Base-by-base conservation (phyloP, 2,888 invertebrate species). In the Apamea epomidion region DNA sequence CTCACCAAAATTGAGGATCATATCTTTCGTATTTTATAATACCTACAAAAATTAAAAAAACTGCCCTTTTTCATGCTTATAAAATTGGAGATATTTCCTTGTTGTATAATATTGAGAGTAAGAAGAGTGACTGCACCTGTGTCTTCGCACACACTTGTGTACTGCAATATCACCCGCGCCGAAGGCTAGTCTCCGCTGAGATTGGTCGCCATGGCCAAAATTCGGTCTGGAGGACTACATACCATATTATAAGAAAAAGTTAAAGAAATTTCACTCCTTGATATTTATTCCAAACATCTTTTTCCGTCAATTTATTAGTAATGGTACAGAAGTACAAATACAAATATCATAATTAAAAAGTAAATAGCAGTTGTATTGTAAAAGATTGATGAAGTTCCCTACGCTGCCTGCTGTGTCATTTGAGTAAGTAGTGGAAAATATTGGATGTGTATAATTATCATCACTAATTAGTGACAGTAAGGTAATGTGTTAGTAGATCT, bases 341-440 rank as follows among this genome's bases (percentile, higher is more conserved):
- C 25, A 37, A 25, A 25, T 2, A 25, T 37, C 25, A 37, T 65
- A 25, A 37, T 25, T 37, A 5, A 65, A 67, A 71, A 65, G 32
- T 67, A 51, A 32, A 8, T 54, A 60, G 45, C 32, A 48, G 37
- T 72, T 48, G 1, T 58, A 62, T 62, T 42, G 25, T 65, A 12
- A 37, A 48, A 62, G 54, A 78, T 60, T 74, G 74, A 78, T 87
- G 76, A 74, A 54, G 42, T 64, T 62, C 29, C 42, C 65, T 58
- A 54, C n/a, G 25, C 76, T 54, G 32, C 29, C 42, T 14, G 48
- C 62, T 51, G 18, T 45, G 51, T 76, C 58, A 69, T 83, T 84
- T 73, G 51, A 69, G 64, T 75, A 83, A 83, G 48, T 76, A 76
- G 76, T 60, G 62, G 29, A 45, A 42, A 71, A 79, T 71, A 21